Base-by-base conservation (phyloP, 2,888 invertebrate species). In the Polydrusus cervinus region DNA sequence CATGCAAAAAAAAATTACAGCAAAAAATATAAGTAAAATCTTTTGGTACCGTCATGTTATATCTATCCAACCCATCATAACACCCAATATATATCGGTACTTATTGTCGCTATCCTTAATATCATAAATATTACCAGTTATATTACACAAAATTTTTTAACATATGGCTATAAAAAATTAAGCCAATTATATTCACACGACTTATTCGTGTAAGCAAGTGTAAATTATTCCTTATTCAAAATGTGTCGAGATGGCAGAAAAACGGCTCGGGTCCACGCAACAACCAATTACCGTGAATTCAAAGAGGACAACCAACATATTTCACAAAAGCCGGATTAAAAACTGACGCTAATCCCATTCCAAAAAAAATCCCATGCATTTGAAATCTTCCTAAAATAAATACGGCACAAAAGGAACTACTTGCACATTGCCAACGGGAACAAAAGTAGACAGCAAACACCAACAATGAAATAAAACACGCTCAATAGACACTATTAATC, bases 381-480 rank as follows among this genome's bases (percentile, higher is more conserved):
- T 82, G 82, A 75, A 82, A 83, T 83, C 87, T 84, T 86, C 85
- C 87, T 87, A 86, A 87, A 87, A 87, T 87, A 87, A 87, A 87
- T 87, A 87, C 83, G 82, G 74, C 80, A 87, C 87, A 87, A 87
- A 60, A 82, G 84, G 78, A 79, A 82, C 84, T 86, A 86, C 86
- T 87, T 86, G 86, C 87, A 87, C 86, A 86, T 87, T 86, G 87
- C 86, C 83, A 83, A 83, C 82, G 82, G 51, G 83, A 76, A 86
- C 86, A 87, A 86, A 85, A 84, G 86, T 84, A 85, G 85, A 86
- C 87, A 87, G 87, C 86, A 87, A 87, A 87, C 83, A 84, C 85
- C 86, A 86, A 87, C 87, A 87, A 87, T 87, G 86, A 86, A 87
- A 86, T 87, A 86, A 86, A 86, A 86, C 86, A 87, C 87, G 87